These are phyloP conservation scores for Corythoichthys haematopterus DNA, from an alignment of 2,113 vertebrate species.

Conservation along the genomic window DNA sequence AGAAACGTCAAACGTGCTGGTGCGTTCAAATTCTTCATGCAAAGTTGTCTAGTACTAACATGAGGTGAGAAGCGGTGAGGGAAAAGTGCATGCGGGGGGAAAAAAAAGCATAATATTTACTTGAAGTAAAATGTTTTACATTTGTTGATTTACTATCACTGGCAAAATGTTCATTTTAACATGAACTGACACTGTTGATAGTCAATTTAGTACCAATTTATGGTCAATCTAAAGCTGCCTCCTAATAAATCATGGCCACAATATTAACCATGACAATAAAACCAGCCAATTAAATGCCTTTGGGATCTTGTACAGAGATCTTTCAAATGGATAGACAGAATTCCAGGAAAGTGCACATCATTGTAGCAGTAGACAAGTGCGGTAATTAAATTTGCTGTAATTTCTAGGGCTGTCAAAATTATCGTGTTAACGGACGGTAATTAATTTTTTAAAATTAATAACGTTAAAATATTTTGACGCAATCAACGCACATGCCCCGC, in stretches of 20 bases:
- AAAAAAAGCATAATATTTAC: slow-evolving; percentile 4
- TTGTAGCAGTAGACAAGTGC: neutral
- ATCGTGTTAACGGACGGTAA: no score
- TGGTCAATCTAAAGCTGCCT: neutral
- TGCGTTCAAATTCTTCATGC: slow-evolving; percentile 66
- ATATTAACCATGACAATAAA: no score
- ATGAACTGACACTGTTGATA: neutral
- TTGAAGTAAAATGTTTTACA: neutral
- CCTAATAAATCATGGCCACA: no score
- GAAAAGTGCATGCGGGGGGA: slow-evolving; percentile 64
- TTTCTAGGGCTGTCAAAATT: no score
- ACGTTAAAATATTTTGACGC: no score
- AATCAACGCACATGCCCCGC: no score
- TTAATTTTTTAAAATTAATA: no score
- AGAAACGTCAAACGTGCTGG: slow-evolving; percentile 60
- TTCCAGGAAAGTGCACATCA: neutral
- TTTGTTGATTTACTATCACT: neutral
- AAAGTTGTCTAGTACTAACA: slow-evolving; percentile 47
- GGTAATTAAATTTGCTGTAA: no score
- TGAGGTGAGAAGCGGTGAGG: slow-evolving; percentile 31
- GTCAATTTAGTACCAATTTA: neutral
- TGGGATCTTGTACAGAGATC: neutral
- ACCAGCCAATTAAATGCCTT: neutral
- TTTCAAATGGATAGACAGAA: neutral
- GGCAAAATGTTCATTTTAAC: neutral